A percentile compares a stretch with the other conserved stretches of the same genome.
Evolutionary conservation across 2,797 vertebrate genomes (phyloP).

Genomic region (Gymnocypris eckloni): DNA sequence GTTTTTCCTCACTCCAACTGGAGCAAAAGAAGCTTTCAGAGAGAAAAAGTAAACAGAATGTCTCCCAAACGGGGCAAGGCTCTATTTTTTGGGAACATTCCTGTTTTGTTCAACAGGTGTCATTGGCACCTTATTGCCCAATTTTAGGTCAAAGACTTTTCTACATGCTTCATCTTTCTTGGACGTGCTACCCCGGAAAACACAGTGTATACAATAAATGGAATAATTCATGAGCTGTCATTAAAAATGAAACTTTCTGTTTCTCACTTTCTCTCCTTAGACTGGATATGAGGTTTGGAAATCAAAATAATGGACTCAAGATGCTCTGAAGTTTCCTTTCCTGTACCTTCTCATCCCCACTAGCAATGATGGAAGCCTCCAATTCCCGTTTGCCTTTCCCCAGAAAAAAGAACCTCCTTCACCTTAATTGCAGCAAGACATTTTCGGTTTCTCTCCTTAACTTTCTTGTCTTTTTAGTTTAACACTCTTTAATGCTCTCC

Average conservation of each 20-base stretch:
- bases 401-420: conserved; percentile 69
- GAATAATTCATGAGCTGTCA: conserved; percentile 99
- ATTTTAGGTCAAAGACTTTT: conserved; percentile 73
- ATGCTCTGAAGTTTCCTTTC: conserved; percentile 91
- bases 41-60: conserved; percentile 6
- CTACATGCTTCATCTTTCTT: conserved; percentile 92
- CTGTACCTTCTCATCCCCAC: conserved; percentile 54
- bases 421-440: conserved; percentile 78
- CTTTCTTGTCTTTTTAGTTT: background rate
- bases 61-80: background rate
- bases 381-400: conserved; percentile 63
- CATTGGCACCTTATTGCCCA: conserved; percentile 44
- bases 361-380: conserved; percentile 37
- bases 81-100: conserved; percentile 8
- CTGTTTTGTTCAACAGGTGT: conserved; percentile 70
- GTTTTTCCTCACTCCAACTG: conserved; percentile 2
- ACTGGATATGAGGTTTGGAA: conserved; percentile 96
- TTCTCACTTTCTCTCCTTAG: conserved; percentile 90
- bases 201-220: conserved; percentile 97
- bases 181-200: conserved; percentile 96
- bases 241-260: conserved; percentile 98
- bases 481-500: conserved; percentile 51
- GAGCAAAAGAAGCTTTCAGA: conserved; percentile 18
- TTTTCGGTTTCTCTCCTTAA: conserved; percentile 57
- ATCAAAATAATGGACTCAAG: conserved; percentile 98